These are phyloP conservation scores for Parelbella ahira DNA, from an alignment of 2,888 invertebrate species.

Conservation along the genomic window DNA sequence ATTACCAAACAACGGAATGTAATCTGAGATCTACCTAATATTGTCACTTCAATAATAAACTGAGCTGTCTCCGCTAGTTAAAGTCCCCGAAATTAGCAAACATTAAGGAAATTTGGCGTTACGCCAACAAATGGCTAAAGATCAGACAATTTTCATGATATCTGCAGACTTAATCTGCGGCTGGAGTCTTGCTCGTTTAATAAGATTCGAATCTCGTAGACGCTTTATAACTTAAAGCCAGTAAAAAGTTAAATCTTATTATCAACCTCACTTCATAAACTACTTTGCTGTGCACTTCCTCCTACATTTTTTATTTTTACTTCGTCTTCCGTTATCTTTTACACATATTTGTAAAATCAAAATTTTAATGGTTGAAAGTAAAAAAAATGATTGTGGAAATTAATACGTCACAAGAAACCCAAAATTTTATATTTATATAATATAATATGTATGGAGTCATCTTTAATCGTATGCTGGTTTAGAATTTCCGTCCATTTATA, in stretches of 20 bases:
- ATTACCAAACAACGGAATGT: slow-evolving; percentile 11
- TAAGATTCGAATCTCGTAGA: slow-evolving; percentile 26
- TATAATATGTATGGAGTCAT: no score
- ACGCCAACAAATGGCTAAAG: slow-evolving; percentile 24
- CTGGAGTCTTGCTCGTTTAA: slow-evolving; percentile 25
- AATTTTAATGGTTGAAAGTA: no score
- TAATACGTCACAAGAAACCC: no score
- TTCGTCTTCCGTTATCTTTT: not conserved
- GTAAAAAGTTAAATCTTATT: slow-evolving; percentile 25
- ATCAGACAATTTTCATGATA: slow-evolving; percentile 26
- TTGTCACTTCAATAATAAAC: slow-evolving; percentile 25
- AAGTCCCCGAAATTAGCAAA: slow-evolving; percentile 25
- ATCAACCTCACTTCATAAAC: slow-evolving; percentile 22
- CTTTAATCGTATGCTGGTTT: no score
- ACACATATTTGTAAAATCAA: no score
- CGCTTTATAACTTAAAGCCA: slow-evolving; percentile 26
- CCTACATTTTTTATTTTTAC: not conserved
- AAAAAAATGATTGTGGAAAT: no score
- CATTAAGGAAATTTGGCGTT: slow-evolving; percentile 24
- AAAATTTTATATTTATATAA: no score
- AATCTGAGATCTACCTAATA: slow-evolving; percentile 22
- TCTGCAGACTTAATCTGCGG: slow-evolving; percentile 26
- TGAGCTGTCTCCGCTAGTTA: slow-evolving; percentile 23
- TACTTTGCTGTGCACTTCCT: slow-evolving; percentile 11
- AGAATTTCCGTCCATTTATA: no score